Evolutionary conservation across 2,113 vertebrate genomes (phyloP), one percentile per base, ranked within the genome.

Genomic region (Pipra filicauda): DNA sequence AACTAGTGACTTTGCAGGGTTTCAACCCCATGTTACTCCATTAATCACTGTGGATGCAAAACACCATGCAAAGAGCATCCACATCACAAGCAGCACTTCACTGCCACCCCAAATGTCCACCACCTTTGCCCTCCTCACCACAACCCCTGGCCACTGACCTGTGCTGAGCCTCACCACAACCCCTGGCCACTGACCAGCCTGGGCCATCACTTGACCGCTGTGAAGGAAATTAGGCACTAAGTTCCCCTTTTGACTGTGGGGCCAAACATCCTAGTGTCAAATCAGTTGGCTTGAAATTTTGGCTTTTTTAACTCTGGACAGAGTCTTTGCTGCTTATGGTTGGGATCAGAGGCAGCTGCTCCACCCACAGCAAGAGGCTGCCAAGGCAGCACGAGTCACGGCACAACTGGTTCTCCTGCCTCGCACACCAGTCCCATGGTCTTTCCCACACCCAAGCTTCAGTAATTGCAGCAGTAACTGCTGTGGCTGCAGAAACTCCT

Each of bases 101-200:
- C 17, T 54, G 44, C 9, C 23, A n/a, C 23, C 35, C 23, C 46
- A 58, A 33, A 39, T 4, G 8, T 28, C 76, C 23, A 30, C 46
- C 65, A 28, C 39, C 24, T 57, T 33, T 66, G 71, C 52, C 5
- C 6, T 0, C 16, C 35, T 35, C 11, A 5, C 3, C 0, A 3
- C 37, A 80, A 5, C 22, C 15, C 37, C 4, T 0, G 0, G 52
- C 23, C 1, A 0, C 31, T 1, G 2, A 49, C 46, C 12, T n/a
- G 48, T 23, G 17, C 3, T 33, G 27, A 62, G 26, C 41, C 37
- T 30, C 78, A 74, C 70, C 78, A 87, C 37, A 80, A 5, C 22
- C 15, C 37, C 4, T 0, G 0, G 52, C 23, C 1, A 0, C 31
- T 1, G 2, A 49, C 46, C 12, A 5, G 15, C 12, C 39, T 19